Conservation (phyloP, 2,113 vertebrate species). For the Phaetusa simplex region DNA sequence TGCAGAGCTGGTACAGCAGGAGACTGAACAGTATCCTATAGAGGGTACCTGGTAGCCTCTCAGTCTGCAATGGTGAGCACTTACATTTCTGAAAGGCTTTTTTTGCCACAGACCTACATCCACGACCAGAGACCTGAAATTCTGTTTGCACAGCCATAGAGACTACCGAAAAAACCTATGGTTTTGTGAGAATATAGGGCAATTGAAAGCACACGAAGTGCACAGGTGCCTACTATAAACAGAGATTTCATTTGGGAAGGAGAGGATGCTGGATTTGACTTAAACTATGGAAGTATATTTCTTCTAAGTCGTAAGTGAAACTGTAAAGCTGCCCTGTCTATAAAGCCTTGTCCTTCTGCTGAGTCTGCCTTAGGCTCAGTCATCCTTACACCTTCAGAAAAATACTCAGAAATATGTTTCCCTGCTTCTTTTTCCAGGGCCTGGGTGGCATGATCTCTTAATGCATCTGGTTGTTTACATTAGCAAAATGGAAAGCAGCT, state of each 20-base stretch:
- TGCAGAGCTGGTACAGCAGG: not conserved
- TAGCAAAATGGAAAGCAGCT: conserved; percentile 77
- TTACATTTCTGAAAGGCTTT: not conserved
- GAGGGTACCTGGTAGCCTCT: not conserved
- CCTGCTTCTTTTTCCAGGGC: conserved; percentile 31
- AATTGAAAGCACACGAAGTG: not conserved
- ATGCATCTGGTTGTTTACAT: conserved; percentile 76
- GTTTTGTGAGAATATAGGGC: not conserved
- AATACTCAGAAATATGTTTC: conserved; percentile 25
- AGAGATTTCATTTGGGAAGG: not conserved
- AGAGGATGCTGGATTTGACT: not conserved
- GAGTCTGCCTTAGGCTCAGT: not conserved
- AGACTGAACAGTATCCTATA: not conserved
- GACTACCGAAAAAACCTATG: not conserved
- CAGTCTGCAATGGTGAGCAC: not conserved
- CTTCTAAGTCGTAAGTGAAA: not conserved
- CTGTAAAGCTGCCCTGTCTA: not conserved
- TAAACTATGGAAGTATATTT: not conserved
- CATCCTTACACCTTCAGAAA: conserved; percentile 27
- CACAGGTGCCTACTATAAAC: not conserved
- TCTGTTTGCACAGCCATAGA: not conserved
- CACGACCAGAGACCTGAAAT: not conserved
- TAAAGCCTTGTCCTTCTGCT: not conserved
- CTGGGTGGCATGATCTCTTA: conserved; percentile 71
- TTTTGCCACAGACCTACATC: not conserved